Conservation (phyloP, 2,888 invertebrate species). For the Norana najaformis region DNA sequence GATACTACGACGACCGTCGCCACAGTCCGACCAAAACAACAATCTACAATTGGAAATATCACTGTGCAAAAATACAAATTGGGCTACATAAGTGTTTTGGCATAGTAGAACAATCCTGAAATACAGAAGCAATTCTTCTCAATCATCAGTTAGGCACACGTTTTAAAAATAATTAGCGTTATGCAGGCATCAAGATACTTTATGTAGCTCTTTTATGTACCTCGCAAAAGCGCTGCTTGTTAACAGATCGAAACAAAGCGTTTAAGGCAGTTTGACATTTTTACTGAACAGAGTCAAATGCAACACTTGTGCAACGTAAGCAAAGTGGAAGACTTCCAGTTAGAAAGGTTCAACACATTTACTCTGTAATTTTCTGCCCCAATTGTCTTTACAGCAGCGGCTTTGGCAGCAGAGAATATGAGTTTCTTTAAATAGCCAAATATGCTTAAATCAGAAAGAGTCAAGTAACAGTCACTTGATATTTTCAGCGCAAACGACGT, state of each 20-base stretch:
- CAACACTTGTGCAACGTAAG: too few species aligned
- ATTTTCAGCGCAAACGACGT: neutral
- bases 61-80: neutral
- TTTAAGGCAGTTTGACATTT: too few species aligned
- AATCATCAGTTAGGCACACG: neutral
- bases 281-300: too few species aligned
- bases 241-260: neutral
- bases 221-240: neutral
- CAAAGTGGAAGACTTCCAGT: too few species aligned
- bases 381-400: too few species aligned
- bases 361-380: too few species aligned
- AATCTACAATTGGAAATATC: neutral
- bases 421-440: too few species aligned
- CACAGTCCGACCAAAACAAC: slow-evolving; percentile 1
- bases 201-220: neutral
- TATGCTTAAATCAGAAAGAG: too few species aligned
- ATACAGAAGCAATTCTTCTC: neutral
- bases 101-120: neutral
- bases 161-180: neutral
- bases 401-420: too few species aligned
- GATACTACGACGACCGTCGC: neutral
- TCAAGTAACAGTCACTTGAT: too few species aligned
- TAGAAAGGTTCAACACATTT: too few species aligned
- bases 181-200: too few species aligned
- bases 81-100: neutral